Percentiles rank a stretch among this genome's conserved stretches.
These are phyloP conservation scores for Sebastes iracundus DNA, from an alignment of 2,797 vertebrate species.

Conservation along the genomic window DNA sequence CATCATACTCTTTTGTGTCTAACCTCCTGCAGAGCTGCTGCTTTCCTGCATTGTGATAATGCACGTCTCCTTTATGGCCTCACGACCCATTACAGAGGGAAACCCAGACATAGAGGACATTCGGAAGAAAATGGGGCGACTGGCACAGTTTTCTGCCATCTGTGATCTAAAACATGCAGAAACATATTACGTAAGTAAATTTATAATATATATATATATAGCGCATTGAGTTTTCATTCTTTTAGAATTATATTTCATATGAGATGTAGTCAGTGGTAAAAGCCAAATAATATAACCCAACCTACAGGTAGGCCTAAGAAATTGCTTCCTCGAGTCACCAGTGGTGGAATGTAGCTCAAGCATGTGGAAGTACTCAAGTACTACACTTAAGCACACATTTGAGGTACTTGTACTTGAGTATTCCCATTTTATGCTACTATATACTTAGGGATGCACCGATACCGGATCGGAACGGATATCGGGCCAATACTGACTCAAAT, in stretches of 20 bases:
- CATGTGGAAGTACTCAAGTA: neutral
- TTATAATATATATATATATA: neutral
- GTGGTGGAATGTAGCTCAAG: neutral
- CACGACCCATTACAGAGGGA: neutral
- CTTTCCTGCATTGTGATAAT: constrained; percentile 37
- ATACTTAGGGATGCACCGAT: neutral
- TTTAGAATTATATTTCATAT: neutral
- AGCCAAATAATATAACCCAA: neutral
- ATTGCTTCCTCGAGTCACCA: neutral
- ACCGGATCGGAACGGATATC: too few species aligned
- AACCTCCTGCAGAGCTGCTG: constrained; percentile 50
- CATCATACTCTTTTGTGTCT: neutral
- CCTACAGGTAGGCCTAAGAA: neutral
- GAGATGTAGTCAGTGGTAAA: neutral
- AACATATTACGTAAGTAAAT: constrained; percentile 50
- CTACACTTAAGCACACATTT: neutral
- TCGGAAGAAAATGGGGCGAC: rapidly evolving
- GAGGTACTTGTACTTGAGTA: neutral
- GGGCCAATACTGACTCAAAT: too few species aligned
- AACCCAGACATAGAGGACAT: rapidly evolving
- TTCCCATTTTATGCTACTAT: neutral
- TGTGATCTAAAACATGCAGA: neutral
- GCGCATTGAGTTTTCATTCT: neutral
- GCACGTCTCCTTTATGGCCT: constrained; percentile 8
- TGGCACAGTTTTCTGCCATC: rapidly evolving